A percentile compares a stretch with the other conserved stretches of the same genome.
Conservation (phyloP, 2,888 invertebrate species). For the Anodontia alba region DNA sequence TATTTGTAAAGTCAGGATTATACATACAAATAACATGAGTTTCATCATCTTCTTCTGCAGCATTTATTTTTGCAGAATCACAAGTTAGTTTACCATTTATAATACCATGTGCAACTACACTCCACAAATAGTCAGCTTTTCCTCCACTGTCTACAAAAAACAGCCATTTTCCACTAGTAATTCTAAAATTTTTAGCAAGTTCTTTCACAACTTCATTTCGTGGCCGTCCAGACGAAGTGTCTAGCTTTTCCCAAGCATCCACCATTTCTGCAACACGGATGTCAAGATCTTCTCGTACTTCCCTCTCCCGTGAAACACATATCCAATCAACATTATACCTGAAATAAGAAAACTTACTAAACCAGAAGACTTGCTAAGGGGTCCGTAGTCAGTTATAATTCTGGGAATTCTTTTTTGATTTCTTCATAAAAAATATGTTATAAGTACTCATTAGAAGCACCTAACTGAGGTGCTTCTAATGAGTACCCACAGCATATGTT, state of each 20-base stretch:
- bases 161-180: conserved; percentile 64
- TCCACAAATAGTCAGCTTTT: conserved; percentile 66
- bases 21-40: conserved; percentile 67
- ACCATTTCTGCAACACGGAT: conserved; percentile 30
- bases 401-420: no score
- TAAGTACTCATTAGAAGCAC: no score
- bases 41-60: neutral
- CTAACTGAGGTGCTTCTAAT: no score
- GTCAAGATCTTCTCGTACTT: conserved; percentile 23
- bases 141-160: conserved; percentile 58
- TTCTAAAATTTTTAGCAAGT: conserved; percentile 53
- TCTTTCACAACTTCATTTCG: conserved; percentile 52
- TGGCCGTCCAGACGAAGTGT: conserved; percentile 32
- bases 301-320: conserved; percentile 16
- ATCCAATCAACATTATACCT: conserved; percentile 40
- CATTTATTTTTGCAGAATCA: conserved; percentile 47
- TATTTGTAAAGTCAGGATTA: conserved; percentile 58
- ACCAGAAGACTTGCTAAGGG: neutral
- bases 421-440: no score
- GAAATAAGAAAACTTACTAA: conserved; percentile 12
- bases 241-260: conserved; percentile 50
- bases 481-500: no score
- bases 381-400: no score
- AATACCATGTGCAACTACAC: conserved; percentile 52
- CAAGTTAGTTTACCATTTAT: conserved; percentile 43